A percentile compares a stretch with the other conserved stretches of the same genome.
Conservation (phyloP, 1,140 invertebrate genomes). For the Venturia canescens region DNA sequence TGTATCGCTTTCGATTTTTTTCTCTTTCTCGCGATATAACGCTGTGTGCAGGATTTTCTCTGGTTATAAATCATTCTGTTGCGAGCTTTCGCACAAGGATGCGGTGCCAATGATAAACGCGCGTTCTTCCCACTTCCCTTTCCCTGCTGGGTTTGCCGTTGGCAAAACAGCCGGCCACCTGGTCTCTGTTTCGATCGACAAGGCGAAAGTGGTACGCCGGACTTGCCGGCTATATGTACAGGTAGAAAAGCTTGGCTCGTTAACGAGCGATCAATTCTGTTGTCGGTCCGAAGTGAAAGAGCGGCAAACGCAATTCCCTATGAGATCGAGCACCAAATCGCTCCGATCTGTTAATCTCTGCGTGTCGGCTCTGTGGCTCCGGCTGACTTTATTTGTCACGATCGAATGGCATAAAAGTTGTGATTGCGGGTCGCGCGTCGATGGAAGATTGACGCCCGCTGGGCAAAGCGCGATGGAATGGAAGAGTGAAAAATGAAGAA, state of each 20-base stretch:
- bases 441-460: neutral
- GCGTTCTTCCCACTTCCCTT: neutral
- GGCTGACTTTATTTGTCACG: neutral
- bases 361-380: too few species aligned
- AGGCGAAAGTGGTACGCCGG: too few species aligned
- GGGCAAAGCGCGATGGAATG: too few species aligned
- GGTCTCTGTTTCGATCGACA: too few species aligned
- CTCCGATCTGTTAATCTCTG: too few species aligned
- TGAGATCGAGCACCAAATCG: too few species aligned
- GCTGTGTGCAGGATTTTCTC: neutral
- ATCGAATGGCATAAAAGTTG: neutral
- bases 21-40: neutral
- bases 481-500: too few species aligned
- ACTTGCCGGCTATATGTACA: neutral
- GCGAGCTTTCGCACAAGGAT: neutral
- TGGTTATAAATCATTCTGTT: conserved; percentile 5
- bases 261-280: conserved; percentile 11
- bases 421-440: neutral
- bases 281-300: neutral
- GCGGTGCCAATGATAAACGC: conserved; percentile 13
- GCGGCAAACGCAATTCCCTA: too few species aligned
- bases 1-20: neutral
- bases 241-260: neutral
- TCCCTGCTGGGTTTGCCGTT: neutral
- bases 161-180: neutral